Evolutionary conservation across 2,797 vertebrate genomes (phyloP).

Genomic region (Luscinia luscinia): DNA sequence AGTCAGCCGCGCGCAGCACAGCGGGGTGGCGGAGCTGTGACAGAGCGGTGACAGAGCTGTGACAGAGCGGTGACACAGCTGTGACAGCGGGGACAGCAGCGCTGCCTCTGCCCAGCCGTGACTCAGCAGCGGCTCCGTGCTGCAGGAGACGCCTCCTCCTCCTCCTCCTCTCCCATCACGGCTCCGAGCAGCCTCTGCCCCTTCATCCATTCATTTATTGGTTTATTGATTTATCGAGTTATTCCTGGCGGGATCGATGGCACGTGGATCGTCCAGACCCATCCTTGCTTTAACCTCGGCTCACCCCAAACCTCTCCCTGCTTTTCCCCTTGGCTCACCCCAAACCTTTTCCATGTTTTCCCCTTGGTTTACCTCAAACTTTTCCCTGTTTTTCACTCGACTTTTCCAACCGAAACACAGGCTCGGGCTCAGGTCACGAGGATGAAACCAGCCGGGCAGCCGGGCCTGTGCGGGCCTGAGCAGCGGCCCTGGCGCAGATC

Average conservation of each 20-base stretch:
- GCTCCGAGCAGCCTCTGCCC: neutral
- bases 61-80: neutral
- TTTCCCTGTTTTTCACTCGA: no score
- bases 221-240: no score
- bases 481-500: neutral
- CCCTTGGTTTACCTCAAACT: no score
- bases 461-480: neutral
- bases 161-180: neutral
- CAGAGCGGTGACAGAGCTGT: neutral
- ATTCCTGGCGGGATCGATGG: no score
- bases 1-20: neutral
- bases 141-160: neutral
- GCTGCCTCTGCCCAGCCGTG: neutral
- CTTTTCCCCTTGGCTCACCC: no score
- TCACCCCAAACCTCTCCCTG: neutral
- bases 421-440: neutral
- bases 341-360: no score
- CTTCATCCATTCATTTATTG: accelerated
- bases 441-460: neutral
- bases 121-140: slow-evolving; percentile 23
- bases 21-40: neutral
- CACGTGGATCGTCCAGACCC: no score
- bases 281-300: no score
- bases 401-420: neutral
- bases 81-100: neutral